Base-by-base conservation (phyloP, 2,113 vertebrate genomes). In the Tinamus guttatus region DNA sequence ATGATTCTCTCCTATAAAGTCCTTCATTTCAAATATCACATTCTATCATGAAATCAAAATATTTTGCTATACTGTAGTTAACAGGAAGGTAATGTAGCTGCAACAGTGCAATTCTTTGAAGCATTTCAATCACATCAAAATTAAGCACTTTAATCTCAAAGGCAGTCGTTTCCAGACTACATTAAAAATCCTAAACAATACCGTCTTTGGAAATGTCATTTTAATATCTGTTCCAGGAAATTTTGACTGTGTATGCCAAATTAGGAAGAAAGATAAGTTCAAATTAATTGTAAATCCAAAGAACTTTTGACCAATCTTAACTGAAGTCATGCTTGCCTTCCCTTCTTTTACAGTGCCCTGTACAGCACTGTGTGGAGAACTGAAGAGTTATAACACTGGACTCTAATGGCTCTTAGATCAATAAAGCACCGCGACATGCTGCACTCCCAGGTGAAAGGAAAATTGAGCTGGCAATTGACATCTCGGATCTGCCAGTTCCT, bases 381-480 rank as follows among this genome's bases (percentile, higher is more conserved):
- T 34, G 64, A 30, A 77, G 81, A 82, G 74, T 93, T 92, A 65
- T 59, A 80, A 73, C 63, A 40, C 79, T 93, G 78, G 92, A 90
- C 34, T 93, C 73, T 79, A 93, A 85, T 51, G 89, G 84, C 76
- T 95, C 69, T 91, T 56, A 91, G 89, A 96, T 97, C 95, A 97
- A 89, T 97, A 97, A 94, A 91, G n/a, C 52, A 76, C 87, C 75
- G 22, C 85, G 95, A 91, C 78, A 97, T 67, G 63, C 60, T 96
- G 64, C 89, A 94, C 64, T 97, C 95, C 75, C 84, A 90, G 89
- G 82, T 96, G 91, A 97, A 97, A 95, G 89, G 94, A 92, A 94
- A 92, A 96, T 94, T 93, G 93, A 94, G 80, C 84, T 79, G 79
- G 91, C 80, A 95, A 97, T 96, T 98, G 96, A 94, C 91, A 95